Percentiles rank a stretch among this genome's conserved stretches.
phyloP scores from a whole-genome alignment of 2,888 invertebrate genomes.

The Tenthredo distinguenda region DNA sequence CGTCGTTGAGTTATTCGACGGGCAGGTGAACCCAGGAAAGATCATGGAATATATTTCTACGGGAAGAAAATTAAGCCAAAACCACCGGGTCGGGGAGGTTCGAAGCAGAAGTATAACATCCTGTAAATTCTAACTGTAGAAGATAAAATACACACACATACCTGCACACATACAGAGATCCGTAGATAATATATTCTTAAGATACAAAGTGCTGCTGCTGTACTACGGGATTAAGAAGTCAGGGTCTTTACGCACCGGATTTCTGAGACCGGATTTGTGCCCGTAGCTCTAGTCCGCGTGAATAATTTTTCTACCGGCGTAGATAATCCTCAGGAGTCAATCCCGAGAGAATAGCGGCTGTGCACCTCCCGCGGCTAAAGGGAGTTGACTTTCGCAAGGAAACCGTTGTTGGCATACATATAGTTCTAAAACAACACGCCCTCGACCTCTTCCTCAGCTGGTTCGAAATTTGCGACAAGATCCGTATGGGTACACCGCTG shows the following conservation, averaged over 20 bases:
- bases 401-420: constrained; percentile 8
- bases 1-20: not conserved
- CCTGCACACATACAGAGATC: not conserved
- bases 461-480: not conserved
- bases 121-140: not conserved
- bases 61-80: not conserved
- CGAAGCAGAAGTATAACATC: not conserved
- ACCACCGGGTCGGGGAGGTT: constrained; percentile 1
- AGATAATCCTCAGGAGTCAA: constrained; percentile 40
- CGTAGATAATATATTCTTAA: constrained; percentile 18
- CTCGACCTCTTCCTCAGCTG: not conserved
- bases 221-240: constrained; percentile 41
- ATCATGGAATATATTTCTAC: not conserved
- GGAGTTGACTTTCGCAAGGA: constrained; percentile 33
- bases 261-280: not conserved
- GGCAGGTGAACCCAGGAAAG: not conserved
- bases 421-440: constrained; percentile 39
- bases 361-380: not conserved
- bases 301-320: constrained; percentile 37
- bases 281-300: not conserved
- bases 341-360: constrained; percentile 13
- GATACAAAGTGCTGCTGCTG: constrained; percentile 36
- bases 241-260: constrained; percentile 4
- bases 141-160: not conserved
- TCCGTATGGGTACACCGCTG: too few relatives aligned